Evolutionary conservation across 2,888 invertebrate genomes (phyloP).

Genomic region (Meteorus colon): DNA sequence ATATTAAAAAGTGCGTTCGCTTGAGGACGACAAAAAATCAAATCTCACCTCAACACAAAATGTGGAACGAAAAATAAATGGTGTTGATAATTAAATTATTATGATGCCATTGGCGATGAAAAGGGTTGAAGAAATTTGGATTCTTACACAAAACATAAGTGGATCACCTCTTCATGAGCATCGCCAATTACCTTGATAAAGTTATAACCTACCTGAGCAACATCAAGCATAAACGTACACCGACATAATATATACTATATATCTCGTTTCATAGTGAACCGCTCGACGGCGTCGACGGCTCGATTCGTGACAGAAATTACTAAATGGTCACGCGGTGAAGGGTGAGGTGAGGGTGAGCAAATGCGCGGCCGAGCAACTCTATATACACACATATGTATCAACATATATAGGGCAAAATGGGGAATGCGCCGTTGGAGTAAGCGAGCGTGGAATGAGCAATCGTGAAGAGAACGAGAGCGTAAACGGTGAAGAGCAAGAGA

Average conservation of each 20-base stretch:
- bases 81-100: no score
- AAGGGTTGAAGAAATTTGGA: no score
- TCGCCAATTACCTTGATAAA: neutral
- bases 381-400: neutral
- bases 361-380: conserved; percentile 35
- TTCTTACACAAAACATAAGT: neutral
- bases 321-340: conserved; percentile 62
- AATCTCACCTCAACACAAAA: no score
- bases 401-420: conserved; percentile 39
- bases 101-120: no score
- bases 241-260: conserved; percentile 24
- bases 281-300: conserved; percentile 45
- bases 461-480: conserved; percentile 39
- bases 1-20: no score
- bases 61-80: no score
- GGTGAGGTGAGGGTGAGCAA: conserved; percentile 45
- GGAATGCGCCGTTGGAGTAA: conserved; percentile 46
- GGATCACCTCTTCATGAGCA: neutral
- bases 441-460: conserved; percentile 39
- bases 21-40: no score
- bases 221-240: conserved; percentile 19
- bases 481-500: conserved; percentile 45
- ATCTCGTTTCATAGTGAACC: conserved; percentile 49
- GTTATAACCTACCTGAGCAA: neutral
- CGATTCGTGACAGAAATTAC: conserved; percentile 73